Evolutionary conservation across 1,140 invertebrate genomes (phyloP).

Genomic region (Papilio polyxenes): DNA sequence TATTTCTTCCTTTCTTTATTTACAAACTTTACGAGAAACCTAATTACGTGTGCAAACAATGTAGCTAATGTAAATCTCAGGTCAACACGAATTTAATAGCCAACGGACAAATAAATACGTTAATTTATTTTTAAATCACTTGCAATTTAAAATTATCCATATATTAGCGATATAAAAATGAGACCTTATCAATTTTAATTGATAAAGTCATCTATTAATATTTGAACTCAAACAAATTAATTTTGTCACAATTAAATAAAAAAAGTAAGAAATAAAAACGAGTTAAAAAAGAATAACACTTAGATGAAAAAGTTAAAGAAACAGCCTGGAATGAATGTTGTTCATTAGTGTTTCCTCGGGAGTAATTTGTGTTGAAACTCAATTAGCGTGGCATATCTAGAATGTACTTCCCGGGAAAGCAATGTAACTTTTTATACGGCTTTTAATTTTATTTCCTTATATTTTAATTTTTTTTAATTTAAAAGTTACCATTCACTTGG

Average conservation of each 20-base stretch:
- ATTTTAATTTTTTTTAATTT: not conserved
- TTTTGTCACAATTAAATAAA: not conserved
- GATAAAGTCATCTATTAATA: not conserved
- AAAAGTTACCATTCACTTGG: not conserved
- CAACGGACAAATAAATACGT: not conserved
- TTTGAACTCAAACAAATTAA: not conserved
- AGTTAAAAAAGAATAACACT: slow-evolving; percentile 7
- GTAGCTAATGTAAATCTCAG: not conserved
- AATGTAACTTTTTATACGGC: slow-evolving; percentile 15
- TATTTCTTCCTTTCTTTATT: slow-evolving; percentile 3
- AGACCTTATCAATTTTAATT: not conserved
- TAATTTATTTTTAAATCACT: not conserved
- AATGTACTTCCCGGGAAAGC: slow-evolving; percentile 1
- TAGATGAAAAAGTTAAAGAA: slow-evolving; percentile 13
- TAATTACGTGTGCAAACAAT: not conserved
- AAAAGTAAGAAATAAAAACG: not conserved
- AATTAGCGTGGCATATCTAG: slow-evolving; percentile 30
- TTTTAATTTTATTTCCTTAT: slow-evolving; percentile 15
- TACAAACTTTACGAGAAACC: slow-evolving; percentile 3
- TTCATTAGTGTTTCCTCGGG: slow-evolving; percentile 33
- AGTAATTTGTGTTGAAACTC: slow-evolving; percentile 35
- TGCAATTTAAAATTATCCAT: not conserved
- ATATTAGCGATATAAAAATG: not conserved
- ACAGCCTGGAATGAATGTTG: slow-evolving; percentile 21
- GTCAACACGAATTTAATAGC: not conserved